A percentile compares a stretch with the other conserved stretches of the same genome.
Conservation (phyloP, 2,113 vertebrate species). For the Phoenicopterus ruber region DNA sequence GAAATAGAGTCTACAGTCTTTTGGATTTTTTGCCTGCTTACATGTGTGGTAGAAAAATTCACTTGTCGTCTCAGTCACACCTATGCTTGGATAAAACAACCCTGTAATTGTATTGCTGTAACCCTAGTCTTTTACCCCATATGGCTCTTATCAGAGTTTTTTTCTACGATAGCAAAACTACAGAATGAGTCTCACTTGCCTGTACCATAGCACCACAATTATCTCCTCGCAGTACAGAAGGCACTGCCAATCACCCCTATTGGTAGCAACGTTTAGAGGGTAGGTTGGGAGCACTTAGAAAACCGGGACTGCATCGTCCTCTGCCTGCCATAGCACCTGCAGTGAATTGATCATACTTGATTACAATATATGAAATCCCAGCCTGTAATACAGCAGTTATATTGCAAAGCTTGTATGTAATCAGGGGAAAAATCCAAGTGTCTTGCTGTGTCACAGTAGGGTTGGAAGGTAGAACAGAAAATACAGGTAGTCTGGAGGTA, state of each 20-base stretch:
- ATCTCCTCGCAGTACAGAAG: background rate
- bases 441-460: conserved; percentile 30
- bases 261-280: background rate
- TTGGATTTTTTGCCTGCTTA: background rate
- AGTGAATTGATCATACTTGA: conserved; percentile 57
- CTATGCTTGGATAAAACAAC: background rate
- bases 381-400: conserved; percentile 9
- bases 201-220: conserved; percentile 19
- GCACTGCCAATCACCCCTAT: conserved; percentile 25
- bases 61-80: background rate
- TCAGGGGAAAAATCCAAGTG: conserved; percentile 3
- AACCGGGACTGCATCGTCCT: background rate
- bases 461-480: conserved; percentile 18
- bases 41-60: background rate
- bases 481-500: background rate
- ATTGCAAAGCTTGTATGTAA: conserved; percentile 31
- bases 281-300: background rate
- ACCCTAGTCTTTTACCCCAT: conserved; percentile 18
- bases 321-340: conserved; percentile 12
- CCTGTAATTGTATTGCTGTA: background rate
- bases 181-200: conserved; percentile 12
- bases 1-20: background rate
- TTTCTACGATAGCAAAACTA: background rate
- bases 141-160: background rate
- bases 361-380: conserved; percentile 47